A percentile compares a stretch with the other conserved stretches of the same genome.
These are phyloP conservation scores for Semibalanus balanoides DNA, from an alignment of 1,140 invertebrate species.

Conservation along the genomic window DNA sequence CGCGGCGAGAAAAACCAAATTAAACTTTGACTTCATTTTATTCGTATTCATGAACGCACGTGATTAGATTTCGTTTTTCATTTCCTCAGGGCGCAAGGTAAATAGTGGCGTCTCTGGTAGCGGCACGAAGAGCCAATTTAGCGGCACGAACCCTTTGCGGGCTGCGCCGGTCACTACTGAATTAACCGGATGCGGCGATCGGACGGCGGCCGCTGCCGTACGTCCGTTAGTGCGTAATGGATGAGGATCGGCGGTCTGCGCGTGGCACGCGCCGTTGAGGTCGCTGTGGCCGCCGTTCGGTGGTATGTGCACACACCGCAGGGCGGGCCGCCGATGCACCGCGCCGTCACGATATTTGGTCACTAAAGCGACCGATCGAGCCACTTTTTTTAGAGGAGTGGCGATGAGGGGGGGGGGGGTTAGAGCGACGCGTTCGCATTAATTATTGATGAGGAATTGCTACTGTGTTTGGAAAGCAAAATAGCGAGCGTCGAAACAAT, in stretches of 20 bases:
- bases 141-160: background rate
- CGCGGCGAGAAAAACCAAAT: background rate
- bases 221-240: background rate
- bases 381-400: too few relatives aligned
- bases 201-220: too few relatives aligned
- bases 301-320: background rate
- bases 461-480: too few relatives aligned
- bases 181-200: background rate
- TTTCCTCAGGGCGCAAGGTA: background rate
- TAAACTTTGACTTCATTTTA: slow-evolving; percentile 1
- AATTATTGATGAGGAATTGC: too few relatives aligned
- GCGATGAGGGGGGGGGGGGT: too few relatives aligned
- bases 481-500: too few relatives aligned
- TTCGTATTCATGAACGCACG: background rate
- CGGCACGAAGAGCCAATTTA: background rate
- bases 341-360: background rate
- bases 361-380: too few relatives aligned
- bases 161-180: background rate
- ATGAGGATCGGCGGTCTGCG: background rate
- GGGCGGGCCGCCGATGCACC: background rate
- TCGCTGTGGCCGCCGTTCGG: background rate
- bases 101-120: background rate
- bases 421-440: too few relatives aligned
- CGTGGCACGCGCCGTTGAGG: background rate
- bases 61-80: slow-evolving; percentile 1